phyloP scores from a whole-genome alignment of 1,140 invertebrate genomes.

The Limonius californicus region DNA sequence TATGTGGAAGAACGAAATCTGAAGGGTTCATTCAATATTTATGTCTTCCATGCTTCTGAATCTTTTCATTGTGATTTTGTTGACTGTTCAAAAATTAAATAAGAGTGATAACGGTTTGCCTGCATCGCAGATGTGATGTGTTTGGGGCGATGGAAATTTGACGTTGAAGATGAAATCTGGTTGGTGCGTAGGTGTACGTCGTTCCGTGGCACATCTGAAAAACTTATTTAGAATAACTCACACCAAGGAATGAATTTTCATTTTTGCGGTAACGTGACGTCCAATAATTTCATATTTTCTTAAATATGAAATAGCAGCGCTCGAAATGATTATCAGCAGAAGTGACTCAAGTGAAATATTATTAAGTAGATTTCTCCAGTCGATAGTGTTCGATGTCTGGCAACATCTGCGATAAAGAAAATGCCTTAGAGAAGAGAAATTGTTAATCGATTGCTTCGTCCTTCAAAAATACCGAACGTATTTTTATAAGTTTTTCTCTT shows the following conservation, averaged over 20 bases:
- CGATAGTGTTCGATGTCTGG: slow-evolving; percentile 12
- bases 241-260: neutral
- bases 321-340: slow-evolving; percentile 5
- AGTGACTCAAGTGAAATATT: slow-evolving; percentile 14
- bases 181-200: neutral
- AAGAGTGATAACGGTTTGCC: neutral
- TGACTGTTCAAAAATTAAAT: neutral
- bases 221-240: neutral
- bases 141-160: neutral
- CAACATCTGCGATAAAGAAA: slow-evolving; percentile 13
- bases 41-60: too few relatives aligned
- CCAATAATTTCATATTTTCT: neutral
- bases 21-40: too few relatives aligned
- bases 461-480: slow-evolving; percentile 12
- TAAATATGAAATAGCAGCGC: neutral
- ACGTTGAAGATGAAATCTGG: neutral
- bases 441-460: slow-evolving; percentile 6
- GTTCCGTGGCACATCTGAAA: neutral
- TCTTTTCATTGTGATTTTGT: too few relatives aligned
- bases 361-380: slow-evolving; percentile 12
- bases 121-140: neutral
- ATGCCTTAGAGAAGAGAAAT: slow-evolving; percentile 13
- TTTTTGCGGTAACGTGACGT: neutral
- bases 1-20: too few relatives aligned
- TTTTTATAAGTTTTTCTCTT: slow-evolving; percentile 12